phyloP scores from a whole-genome alignment of 2,888 invertebrate genomes.

The Himalopsyche kuldschensis region DNA sequence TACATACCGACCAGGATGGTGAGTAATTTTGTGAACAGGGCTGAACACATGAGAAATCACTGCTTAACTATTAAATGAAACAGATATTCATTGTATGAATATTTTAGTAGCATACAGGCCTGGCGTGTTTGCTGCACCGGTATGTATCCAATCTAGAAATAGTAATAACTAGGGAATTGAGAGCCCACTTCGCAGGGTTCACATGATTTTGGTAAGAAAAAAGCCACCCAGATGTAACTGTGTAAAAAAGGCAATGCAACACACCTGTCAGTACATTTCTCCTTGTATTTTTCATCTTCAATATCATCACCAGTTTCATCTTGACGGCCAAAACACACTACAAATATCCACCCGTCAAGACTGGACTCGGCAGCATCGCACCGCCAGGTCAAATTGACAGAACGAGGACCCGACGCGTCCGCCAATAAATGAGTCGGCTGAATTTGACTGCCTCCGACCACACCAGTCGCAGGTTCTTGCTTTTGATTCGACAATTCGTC shows the following conservation, averaged over 20 bases:
- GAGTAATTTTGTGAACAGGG: too few relatives aligned
- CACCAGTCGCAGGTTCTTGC: neutral
- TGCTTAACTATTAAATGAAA: too few relatives aligned
- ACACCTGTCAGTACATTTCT: conserved; percentile 35
- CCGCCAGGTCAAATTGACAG: conserved; percentile 49
- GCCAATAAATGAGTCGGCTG: conserved; percentile 18
- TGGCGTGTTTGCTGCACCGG: too few relatives aligned
- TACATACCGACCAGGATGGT: too few relatives aligned
- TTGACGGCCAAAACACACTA: conserved; percentile 25
- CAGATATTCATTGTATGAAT: too few relatives aligned
- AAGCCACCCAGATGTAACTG: neutral
- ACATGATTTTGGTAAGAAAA: neutral
- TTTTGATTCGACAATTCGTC: neutral
- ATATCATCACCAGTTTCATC: neutral
- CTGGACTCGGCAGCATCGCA: conserved; percentile 43
- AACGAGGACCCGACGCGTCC: conserved; percentile 40
- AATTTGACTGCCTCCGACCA: neutral
- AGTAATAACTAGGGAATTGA: too few relatives aligned
- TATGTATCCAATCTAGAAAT: too few relatives aligned
- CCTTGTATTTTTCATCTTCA: conserved; percentile 9
- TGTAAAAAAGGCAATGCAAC: neutral
- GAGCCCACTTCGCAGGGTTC: too few relatives aligned
- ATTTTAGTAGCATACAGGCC: too few relatives aligned
- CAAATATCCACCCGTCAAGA: conserved; percentile 26
- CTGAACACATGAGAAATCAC: too few relatives aligned